Base-by-base conservation (phyloP, 2,113 vertebrate species). In the Vidua macroura region DNA sequence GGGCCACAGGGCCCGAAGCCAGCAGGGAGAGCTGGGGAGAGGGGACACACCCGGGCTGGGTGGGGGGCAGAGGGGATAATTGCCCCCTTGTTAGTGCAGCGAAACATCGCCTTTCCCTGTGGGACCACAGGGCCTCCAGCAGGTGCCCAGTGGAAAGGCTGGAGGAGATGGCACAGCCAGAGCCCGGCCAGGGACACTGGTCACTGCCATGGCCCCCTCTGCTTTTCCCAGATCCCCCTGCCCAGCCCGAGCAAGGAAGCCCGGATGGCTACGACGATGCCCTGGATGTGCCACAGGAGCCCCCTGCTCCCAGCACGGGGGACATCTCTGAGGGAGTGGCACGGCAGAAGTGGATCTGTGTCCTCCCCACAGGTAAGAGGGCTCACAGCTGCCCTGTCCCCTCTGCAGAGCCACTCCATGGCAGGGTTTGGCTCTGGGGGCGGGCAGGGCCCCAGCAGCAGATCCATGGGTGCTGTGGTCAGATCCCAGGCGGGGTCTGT, bases 81-180 rank as follows among this genome's bases (percentile, higher is more conserved):
- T 3, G 6, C 35, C 39, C 13, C 22, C 5, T 1, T 1, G 1
- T 52, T 13, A 19, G 39, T 39, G 23, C 11, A 21, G n/a, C 0
- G 0, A 37, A 68, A 13, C n/a, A 25, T 37, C 9, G 1, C 28
- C 48, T 56, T 62, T 44, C 48, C 28, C 30, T n/a, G 37, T 10
- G 24, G 49, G 7, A 18, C 6, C 25, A 8, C 20, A 17, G 43
- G 3, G 30, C 11, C 60, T 14, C 44, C 37, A 7, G 27, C 8
- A 25, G 17, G 15, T 3, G 9, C 13, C 39, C 0, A 1, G 24
- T 24, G 49, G 16, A 7, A 1, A 7, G 15, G 33, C 35, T 0
- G 1, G 33, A 24, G 25, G 7, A 12, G 30, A 19, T 28, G 64
- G 43, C 75, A 58, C 7, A 43, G 53, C 6, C 66, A 68, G 37